Evolutionary conservation across 2,888 invertebrate species (phyloP), one percentile per base, ranked within the genome.

Genomic region (Phlogophora meticulosa): DNA sequence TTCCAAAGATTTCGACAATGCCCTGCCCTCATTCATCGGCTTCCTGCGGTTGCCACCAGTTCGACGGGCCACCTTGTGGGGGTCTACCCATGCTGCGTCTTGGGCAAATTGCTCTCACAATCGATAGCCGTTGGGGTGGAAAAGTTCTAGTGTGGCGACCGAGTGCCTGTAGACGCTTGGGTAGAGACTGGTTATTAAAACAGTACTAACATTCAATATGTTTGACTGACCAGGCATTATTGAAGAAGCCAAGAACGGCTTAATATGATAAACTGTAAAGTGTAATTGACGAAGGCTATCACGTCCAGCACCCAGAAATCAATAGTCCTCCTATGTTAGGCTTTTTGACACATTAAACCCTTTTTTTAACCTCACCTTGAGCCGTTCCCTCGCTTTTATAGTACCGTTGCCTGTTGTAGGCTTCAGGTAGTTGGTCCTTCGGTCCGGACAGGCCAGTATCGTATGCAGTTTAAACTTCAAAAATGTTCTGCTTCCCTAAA

Each of bases 341-440:
- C 15, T 4, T 20, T 42, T 0, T 10, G n/a, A 15, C 10, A 24
- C 22, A 34, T 24, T 7, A 40, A 13, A 11, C 15, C 15, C 11
- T 20, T 43, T 5, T 22, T n/a, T 34, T 9, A 5, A 22, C 11
- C 11, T 1, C 4, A 32, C 20, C 20, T 34, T 24, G 1, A 36
- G 13, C 17, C n/a, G n/a, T n/a, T n/a, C n/a, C n/a, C 15, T 9
- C 3, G 11, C 9, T 38, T 10, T 20, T 17, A 17, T 7, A 17
- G 24, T 59, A 17, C 11, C 15, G 15, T 38, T 0, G 11, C 4
- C 15, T 15, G 15, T 15, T 15, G 17, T 24, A 49, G 15, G 7
- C 24, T 38, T 36, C 49, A 15, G 38, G 38, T 59, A 20, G 17
- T 20, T 40, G 20, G n/a, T 22, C 38, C 20, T 63, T 62, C 10